phyloP scores from a whole-genome alignment of 2,797 vertebrate genomes.

The Xiphorhynchus erythropygius region DNA sequence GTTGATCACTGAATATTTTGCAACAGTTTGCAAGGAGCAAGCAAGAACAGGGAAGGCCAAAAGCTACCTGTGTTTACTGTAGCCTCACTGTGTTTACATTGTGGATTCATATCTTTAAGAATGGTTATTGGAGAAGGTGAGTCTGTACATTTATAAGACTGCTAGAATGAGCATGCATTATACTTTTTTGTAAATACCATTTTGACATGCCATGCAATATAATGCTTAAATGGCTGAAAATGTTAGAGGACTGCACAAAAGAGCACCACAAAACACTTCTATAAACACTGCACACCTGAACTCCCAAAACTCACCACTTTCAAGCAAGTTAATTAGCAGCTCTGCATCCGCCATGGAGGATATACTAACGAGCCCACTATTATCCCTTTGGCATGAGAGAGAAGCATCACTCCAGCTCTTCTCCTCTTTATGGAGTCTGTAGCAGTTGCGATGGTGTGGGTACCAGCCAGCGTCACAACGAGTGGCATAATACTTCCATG shows the following conservation, averaged over 20 bases:
- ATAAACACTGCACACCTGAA: background rate
- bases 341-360: slow-evolving; percentile 87
- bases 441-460: slow-evolving; percentile 87
- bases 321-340: slow-evolving; percentile 80
- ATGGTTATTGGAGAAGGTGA: background rate
- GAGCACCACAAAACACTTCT: background rate
- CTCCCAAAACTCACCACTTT: slow-evolving; percentile 78
- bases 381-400: slow-evolving; percentile 75
- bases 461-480: slow-evolving; percentile 85
- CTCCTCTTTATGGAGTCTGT: slow-evolving; percentile 76
- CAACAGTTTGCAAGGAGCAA: background rate
- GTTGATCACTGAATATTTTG: background rate
- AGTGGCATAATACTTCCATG: slow-evolving; percentile 88
- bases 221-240: background rate
- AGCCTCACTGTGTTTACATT: background rate
- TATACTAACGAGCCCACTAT: slow-evolving; percentile 82
- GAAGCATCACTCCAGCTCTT: slow-evolving; percentile 85
- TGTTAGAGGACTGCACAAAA: background rate
- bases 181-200: background rate
- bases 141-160: background rate
- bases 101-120: background rate
- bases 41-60: background rate
- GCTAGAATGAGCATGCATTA: background rate
- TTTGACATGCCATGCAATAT: rapidly evolving
- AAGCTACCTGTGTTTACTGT: background rate